phyloP scores from a whole-genome alignment of 2,797 vertebrate genomes.

The Tapirus indicus region DNA sequence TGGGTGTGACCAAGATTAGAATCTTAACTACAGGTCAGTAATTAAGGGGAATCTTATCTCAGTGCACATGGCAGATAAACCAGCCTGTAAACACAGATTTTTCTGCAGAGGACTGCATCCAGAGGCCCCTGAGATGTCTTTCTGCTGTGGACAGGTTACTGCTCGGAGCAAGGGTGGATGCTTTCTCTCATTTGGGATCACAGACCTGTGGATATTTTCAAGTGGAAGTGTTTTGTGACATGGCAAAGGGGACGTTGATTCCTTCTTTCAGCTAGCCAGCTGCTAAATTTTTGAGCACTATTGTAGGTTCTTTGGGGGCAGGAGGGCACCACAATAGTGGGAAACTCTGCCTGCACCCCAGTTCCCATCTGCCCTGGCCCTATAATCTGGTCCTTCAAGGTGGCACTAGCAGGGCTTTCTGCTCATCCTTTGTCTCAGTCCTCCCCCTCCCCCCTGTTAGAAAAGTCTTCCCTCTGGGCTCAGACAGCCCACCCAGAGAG shows the following conservation, averaged over 20 bases:
- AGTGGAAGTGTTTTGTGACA: background rate
- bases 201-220: background rate
- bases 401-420: background rate
- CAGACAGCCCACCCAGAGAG: too few relatives aligned
- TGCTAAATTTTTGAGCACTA: background rate
- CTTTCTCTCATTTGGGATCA: background rate
- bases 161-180: background rate
- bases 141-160: background rate
- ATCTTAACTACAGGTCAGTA: background rate
- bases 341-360: background rate
- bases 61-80: background rate
- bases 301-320: background rate
- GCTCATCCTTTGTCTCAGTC: background rate
- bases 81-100: background rate
- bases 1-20: constrained; percentile 16
- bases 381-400: background rate
- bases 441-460: background rate
- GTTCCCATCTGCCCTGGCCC: background rate
- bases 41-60: background rate
- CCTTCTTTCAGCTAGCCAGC: background rate
- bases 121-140: too few relatives aligned
- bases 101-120: background rate
- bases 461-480: background rate
- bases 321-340: background rate
- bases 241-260: background rate